These are phyloP conservation scores for Clepsis dumicolana DNA, from an alignment of 2,888 invertebrate species.

Conservation along the genomic window DNA sequence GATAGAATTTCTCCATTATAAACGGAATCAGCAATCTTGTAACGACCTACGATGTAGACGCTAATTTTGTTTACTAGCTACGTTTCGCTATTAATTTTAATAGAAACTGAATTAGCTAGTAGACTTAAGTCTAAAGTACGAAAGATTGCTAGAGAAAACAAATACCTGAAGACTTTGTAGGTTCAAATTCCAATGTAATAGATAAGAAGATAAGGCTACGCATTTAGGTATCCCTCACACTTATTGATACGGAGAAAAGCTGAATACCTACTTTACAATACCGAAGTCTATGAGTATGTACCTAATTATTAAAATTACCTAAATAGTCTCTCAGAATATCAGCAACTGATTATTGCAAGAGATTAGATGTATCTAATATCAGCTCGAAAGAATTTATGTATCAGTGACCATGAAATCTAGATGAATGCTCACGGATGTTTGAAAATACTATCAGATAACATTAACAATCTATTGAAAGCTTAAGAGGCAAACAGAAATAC, in stretches of 20 bases:
- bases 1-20: constrained; percentile 81
- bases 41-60: constrained; percentile 20
- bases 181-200: background rate
- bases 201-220: background rate
- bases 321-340: background rate
- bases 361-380: constrained; percentile 21
- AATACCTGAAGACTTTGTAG: background rate
- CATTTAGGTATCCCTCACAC: background rate
- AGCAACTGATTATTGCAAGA: constrained; percentile 20
- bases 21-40: constrained; percentile 63
- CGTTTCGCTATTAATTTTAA: constrained; percentile 30
- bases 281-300: background rate
- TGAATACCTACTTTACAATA: background rate
- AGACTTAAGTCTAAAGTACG: constrained; percentile 20
- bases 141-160: constrained; percentile 7
- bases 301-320: no score
- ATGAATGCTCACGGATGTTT: constrained; percentile 38
- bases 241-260: background rate
- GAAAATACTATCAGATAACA: constrained; percentile 27
- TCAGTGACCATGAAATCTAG: constrained; percentile 33
- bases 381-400: constrained; percentile 3
- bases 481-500: constrained; percentile 4
- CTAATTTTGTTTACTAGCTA: constrained; percentile 35
- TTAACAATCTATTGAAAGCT: constrained; percentile 21
- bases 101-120: constrained; percentile 29